Conservation (phyloP, 2,888 invertebrate species). For the Tetragnatha montana region DNA sequence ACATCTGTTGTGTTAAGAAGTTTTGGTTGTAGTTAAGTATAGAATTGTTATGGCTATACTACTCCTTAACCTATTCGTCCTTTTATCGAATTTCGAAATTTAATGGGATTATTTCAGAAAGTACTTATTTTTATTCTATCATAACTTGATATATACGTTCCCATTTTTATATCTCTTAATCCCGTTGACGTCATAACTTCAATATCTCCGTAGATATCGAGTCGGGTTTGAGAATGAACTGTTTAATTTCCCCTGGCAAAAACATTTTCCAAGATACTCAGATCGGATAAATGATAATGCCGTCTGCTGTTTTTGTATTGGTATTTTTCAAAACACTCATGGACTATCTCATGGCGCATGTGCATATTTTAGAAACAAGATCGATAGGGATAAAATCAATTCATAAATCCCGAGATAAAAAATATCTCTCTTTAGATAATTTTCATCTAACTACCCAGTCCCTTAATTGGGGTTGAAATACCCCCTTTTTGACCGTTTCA, state of each 20-base stretch:
- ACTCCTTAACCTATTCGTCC: too few relatives aligned
- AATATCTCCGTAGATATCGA: slow-evolving; percentile 18
- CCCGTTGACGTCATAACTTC: slow-evolving; percentile 33
- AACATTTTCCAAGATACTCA: slow-evolving; percentile 25
- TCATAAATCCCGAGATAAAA: background rate
- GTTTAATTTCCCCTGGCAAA: slow-evolving; percentile 6
- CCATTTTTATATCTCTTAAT: slow-evolving; percentile 7
- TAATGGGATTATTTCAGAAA: too few relatives aligned
- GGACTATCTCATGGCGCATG: slow-evolving; percentile 12
- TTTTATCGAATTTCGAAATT: too few relatives aligned
- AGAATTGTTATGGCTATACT: too few relatives aligned
- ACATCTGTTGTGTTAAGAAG: too few relatives aligned
- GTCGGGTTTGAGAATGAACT: slow-evolving; percentile 38
- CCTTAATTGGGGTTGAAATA: background rate
- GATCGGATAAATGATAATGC: slow-evolving; percentile 27
- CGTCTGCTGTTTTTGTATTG: slow-evolving; percentile 19
- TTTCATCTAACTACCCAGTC: background rate
- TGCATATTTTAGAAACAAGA: slow-evolving; percentile 21
- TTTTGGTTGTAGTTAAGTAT: too few relatives aligned
- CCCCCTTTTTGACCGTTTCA: too few relatives aligned
- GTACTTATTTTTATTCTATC: background rate
- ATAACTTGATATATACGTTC: background rate
- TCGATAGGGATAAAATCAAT: slow-evolving; percentile 14
- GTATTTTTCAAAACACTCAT: background rate
- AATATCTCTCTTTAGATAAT: background rate